Percentiles rank a stretch among this genome's conserved stretches.
Conservation (phyloP, 2,888 invertebrate genomes). For the Noctua janthe region DNA sequence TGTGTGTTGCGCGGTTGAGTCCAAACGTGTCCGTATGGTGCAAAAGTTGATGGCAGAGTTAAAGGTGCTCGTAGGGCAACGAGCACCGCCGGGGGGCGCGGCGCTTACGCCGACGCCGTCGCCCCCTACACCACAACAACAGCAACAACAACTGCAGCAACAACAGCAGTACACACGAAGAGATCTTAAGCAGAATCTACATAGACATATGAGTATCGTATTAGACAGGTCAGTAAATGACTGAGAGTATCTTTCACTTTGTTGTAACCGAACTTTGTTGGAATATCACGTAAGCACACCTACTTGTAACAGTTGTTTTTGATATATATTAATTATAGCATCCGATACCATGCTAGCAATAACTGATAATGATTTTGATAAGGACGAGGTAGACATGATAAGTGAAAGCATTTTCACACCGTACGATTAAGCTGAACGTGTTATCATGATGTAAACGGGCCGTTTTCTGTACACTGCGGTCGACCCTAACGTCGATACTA, state of each 20-base stretch:
- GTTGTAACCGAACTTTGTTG: conserved; percentile 24
- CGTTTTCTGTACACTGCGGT: conserved; percentile 61
- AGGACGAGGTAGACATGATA: conserved; percentile 60
- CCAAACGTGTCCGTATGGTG: conserved; percentile 89
- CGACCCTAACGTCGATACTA: conserved; percentile 63
- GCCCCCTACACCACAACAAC: conserved; percentile 74
- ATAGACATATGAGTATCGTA: conserved; percentile 90
- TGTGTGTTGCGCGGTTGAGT: conserved; percentile 82
- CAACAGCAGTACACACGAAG: conserved; percentile 82
- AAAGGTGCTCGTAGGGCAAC: conserved; percentile 89
- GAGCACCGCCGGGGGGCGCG: conserved; percentile 83
- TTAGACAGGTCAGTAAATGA: conserved; percentile 87
- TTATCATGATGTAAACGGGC: conserved; percentile 66
- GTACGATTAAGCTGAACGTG: conserved; percentile 63
- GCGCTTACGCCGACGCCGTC: conserved; percentile 69
- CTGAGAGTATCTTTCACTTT: conserved; percentile 41
- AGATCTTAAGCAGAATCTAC: conserved; percentile 88
- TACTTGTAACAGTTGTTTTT: conserved; percentile 42
- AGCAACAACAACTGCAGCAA: conserved; percentile 43
- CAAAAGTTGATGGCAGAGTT: conserved; percentile 89
- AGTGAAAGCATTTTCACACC: conserved; percentile 70
- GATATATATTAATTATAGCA: conserved; percentile 52
- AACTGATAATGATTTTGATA: conserved; percentile 67
- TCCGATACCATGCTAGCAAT: conserved; percentile 55
- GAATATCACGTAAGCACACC: conserved; percentile 36